Percentiles rank a stretch among this genome's conserved stretches.
Conservation (phyloP, 2,888 invertebrate genomes). For the Drosophila histrio region DNA sequence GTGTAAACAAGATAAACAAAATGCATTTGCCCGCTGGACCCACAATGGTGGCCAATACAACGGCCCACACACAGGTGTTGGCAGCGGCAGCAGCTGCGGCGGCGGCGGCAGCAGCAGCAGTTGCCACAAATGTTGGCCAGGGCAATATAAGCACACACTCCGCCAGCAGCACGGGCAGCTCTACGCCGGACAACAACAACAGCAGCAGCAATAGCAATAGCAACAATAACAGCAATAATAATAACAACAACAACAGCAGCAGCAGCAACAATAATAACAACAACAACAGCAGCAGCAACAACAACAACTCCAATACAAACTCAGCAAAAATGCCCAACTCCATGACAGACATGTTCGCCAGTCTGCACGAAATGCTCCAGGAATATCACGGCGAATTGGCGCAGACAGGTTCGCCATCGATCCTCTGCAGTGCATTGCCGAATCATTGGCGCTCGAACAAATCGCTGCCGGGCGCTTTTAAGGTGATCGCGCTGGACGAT, state of each 20-base stretch:
- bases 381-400: slow-evolving; percentile 97
- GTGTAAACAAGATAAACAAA: slow-evolving; percentile 13
- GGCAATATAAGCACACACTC: slow-evolving; percentile 66
- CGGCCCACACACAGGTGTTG: slow-evolving; percentile 71
- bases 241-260: slow-evolving; percentile 19
- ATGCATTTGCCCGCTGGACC: slow-evolving; percentile 84
- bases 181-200: slow-evolving; percentile 48
- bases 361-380: slow-evolving; percentile 91
- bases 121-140: slow-evolving; percentile 35
- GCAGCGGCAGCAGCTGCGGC: slow-evolving; percentile 61
- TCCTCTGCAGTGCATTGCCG: slow-evolving; percentile 96
- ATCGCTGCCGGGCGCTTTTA: slow-evolving; percentile 97
- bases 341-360: slow-evolving; percentile 90
- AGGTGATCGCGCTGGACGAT: slow-evolving; percentile 96
- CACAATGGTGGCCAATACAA: slow-evolving; percentile 79
- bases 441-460: slow-evolving; percentile 99
- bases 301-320: slow-evolving; percentile 32
- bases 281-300: slow-evolving; percentile 21
- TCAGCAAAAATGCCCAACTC: slow-evolving; percentile 85
- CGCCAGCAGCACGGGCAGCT: slow-evolving; percentile 70
- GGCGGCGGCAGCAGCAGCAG: slow-evolving; percentile 44
- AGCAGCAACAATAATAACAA: slow-evolving; percentile 30
- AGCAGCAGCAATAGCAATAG: slow-evolving; percentile 26
- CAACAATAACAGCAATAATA: slow-evolving; percentile 49
- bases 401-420: slow-evolving; percentile 97